These are phyloP conservation scores for Disparrhopalites patrizii DNA, from an alignment of 2,888 invertebrate species.

Conservation along the genomic window DNA sequence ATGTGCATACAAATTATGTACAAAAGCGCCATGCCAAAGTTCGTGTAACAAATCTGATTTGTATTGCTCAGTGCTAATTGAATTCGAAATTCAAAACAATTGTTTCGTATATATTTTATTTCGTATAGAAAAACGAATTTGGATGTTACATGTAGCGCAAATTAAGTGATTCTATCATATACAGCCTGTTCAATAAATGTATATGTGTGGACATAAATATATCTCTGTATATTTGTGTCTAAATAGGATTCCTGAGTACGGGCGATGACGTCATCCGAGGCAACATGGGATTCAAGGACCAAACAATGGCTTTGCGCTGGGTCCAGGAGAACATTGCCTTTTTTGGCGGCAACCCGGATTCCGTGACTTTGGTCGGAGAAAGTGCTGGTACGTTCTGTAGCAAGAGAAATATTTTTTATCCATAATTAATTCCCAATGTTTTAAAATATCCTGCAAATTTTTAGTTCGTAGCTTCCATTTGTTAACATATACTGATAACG, in stretches of 20 bases:
- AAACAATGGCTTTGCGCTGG: constrained; percentile 20
- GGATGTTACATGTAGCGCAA: too few relatives aligned
- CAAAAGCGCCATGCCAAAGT: too few relatives aligned
- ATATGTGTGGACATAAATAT: background rate
- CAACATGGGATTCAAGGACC: constrained; percentile 21
- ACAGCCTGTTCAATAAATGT: too few relatives aligned
- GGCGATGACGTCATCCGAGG: constrained; percentile 12
- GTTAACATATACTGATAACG: background rate
- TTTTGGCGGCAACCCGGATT: constrained; percentile 15
- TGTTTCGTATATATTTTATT: too few relatives aligned
- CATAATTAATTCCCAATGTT: background rate
- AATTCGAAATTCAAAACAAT: too few relatives aligned
- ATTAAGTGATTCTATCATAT: too few relatives aligned
- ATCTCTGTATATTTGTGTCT: too few relatives aligned
- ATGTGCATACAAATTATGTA: too few relatives aligned
- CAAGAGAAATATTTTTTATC: background rate
- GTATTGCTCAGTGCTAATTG: too few relatives aligned
- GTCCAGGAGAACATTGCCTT: constrained; percentile 18
- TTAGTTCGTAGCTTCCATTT: background rate
- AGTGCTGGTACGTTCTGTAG: background rate
- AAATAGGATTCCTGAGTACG: constrained; percentile 18
- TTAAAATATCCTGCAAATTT: background rate
- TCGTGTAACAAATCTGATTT: too few relatives aligned
- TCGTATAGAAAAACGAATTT: too few relatives aligned
- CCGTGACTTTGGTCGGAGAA: constrained; percentile 18